These are phyloP conservation scores for Morone chrysops DNA, from an alignment of 2,113 vertebrate species.

Conservation along the genomic window DNA sequence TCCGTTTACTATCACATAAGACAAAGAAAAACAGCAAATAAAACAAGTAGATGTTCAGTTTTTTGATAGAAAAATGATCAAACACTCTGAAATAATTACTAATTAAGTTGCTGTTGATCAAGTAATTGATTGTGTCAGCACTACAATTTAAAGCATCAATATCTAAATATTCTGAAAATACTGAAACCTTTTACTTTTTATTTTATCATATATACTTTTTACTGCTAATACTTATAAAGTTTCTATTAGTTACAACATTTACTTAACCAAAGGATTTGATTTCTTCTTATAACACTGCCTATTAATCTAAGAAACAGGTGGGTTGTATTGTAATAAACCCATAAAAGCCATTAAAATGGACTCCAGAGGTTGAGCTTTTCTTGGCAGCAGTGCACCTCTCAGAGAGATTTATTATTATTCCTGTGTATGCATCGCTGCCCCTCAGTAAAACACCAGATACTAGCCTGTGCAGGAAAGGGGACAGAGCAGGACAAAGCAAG, in stretches of 20 bases:
- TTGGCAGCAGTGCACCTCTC: slow-evolving; percentile 38
- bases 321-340: slow-evolving; percentile 21
- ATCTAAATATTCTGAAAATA: background rate
- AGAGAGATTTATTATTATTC: slow-evolving; percentile 47
- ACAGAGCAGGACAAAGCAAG: slow-evolving; percentile 13
- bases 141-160: background rate
- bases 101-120: background rate
- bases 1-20: background rate
- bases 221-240: background rate
- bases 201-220: background rate
- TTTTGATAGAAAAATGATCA: too few species aligned
- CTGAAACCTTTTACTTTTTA: background rate
- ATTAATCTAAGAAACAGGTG: slow-evolving; percentile 34
- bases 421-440: slow-evolving; percentile 33
- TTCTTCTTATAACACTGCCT: background rate
- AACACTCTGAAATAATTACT: too few species aligned
- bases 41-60: too few species aligned
- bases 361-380: slow-evolving; percentile 27
- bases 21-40: background rate
- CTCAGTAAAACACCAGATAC: slow-evolving; percentile 43
- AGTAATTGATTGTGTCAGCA: background rate
- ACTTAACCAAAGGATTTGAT: slow-evolving; percentile 2
- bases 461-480: slow-evolving; percentile 6
- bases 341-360: slow-evolving; percentile 24
- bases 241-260: background rate